These are phyloP conservation scores for Hydrolagus affinis DNA, from an alignment of 2,113 vertebrate genomes.

Conservation along the genomic window DNA sequence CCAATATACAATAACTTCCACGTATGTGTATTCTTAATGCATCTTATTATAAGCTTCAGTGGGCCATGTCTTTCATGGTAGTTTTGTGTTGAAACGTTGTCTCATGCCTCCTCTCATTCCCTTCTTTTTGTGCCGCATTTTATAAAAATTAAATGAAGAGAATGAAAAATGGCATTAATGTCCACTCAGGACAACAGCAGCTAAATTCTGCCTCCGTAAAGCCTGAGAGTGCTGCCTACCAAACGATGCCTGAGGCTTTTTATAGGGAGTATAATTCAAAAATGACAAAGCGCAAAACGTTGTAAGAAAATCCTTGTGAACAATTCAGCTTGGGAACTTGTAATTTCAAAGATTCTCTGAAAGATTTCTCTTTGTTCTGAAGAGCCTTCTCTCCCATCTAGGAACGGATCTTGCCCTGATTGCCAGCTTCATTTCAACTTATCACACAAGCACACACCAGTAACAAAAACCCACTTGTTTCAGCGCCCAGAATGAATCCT, in stretches of 20 bases:
- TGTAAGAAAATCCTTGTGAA: neutral
- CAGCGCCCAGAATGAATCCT: no score
- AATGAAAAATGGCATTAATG: neutral
- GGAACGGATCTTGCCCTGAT: neutral
- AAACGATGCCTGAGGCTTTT: neutral
- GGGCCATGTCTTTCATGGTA: neutral
- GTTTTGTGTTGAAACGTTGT: neutral
- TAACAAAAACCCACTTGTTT: neutral
- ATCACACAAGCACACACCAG: neutral
- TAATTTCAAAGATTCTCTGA: neutral
- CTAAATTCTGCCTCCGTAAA: neutral
- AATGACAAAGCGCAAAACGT: neutral
- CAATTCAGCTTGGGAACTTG: neutral
- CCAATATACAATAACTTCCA: no score
- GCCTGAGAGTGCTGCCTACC: neutral
- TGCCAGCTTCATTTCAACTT: neutral
- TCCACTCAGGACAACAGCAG: no score
- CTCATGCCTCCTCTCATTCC: neutral
- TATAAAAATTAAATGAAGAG: neutral
- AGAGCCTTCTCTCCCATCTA: neutral
- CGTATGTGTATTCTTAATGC: no score
- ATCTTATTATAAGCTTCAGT: no score
- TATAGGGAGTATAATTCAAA: neutral
- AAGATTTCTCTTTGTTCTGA: neutral
- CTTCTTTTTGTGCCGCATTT: neutral